These are phyloP conservation scores for Melitaea cinxia DNA, from an alignment of 1,140 invertebrate genomes.

Conservation along the genomic window DNA sequence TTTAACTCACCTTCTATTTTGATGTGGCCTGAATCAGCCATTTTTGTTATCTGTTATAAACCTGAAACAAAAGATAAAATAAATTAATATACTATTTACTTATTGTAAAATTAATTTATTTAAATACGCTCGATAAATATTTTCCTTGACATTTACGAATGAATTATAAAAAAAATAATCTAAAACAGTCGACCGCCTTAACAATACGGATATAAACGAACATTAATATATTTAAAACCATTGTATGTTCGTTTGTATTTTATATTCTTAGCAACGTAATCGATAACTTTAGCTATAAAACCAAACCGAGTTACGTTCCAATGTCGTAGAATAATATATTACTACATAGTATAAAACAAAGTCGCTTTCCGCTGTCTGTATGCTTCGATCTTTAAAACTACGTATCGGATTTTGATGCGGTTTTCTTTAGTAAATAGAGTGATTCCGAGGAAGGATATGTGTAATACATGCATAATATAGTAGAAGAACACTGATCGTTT, in stretches of 20 bases:
- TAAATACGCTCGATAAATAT: conserved; percentile 11
- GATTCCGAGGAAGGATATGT: no score
- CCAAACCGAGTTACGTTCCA: background rate
- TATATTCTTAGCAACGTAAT: background rate
- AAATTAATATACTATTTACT: background rate
- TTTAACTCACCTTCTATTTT: conserved; percentile 62
- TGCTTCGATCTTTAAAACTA: no score
- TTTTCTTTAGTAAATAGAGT: no score
- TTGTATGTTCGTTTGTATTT: conserved; percentile 3
- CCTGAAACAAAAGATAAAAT: conserved; percentile 54
- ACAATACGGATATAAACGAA: conserved; percentile 10
- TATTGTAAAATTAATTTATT: conserved; percentile 11
- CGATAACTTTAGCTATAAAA: background rate
- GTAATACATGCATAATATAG: no score
- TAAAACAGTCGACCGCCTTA: conserved; percentile 3
- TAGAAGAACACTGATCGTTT: no score
- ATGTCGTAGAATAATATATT: no score
- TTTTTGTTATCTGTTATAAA: conserved; percentile 41
- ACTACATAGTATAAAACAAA: no score
- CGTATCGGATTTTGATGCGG: no score
- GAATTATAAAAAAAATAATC: conserved; percentile 14
- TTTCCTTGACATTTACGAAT: conserved; percentile 28
- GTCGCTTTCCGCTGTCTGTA: no score
- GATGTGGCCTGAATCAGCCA: conserved; percentile 52
- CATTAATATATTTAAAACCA: background rate